Evolutionary conservation across 1,140 invertebrate genomes (phyloP).

Genomic region (Tyrophagus putrescentiae): DNA sequence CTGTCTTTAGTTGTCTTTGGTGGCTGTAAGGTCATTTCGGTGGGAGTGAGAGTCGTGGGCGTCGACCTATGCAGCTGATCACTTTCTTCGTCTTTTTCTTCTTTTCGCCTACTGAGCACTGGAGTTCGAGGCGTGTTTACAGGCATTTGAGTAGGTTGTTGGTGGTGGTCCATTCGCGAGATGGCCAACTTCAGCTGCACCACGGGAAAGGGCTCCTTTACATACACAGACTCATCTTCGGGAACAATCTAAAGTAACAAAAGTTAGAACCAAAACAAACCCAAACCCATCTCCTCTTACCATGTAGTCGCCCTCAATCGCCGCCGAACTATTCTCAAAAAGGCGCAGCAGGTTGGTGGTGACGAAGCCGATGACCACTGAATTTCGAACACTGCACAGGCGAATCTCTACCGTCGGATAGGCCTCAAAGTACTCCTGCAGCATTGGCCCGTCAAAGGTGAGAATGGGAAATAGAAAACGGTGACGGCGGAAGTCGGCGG

Average conservation of each 20-base stretch:
- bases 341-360: not conserved
- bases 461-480: conserved; percentile 34
- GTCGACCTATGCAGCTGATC: too few species aligned
- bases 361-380: conserved; percentile 10
- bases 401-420: conserved; percentile 35
- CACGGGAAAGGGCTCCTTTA: conserved; percentile 11
- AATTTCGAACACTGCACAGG: conserved; percentile 7
- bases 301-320: not conserved
- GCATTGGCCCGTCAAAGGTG: conserved; percentile 31
- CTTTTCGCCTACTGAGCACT: too few species aligned
- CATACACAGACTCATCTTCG: conserved; percentile 16
- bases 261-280: not conserved
- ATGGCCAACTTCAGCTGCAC: conserved; percentile 2
- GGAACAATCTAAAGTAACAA: conserved; percentile 19
- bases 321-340: not conserved
- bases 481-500: conserved; percentile 35
- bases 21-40: too few species aligned
- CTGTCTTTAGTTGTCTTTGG: too few species aligned
- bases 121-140: too few species aligned
- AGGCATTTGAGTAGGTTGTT: too few species aligned
- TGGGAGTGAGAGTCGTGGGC: too few species aligned
- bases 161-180: too few species aligned
- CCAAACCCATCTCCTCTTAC: conserved; percentile 12
- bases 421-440: conserved; percentile 33
- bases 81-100: too few species aligned